A percentile compares a stretch with the other conserved stretches of the same genome.
phyloP scores from a whole-genome alignment of 2,888 invertebrate genomes.

The Norana najaformis region DNA sequence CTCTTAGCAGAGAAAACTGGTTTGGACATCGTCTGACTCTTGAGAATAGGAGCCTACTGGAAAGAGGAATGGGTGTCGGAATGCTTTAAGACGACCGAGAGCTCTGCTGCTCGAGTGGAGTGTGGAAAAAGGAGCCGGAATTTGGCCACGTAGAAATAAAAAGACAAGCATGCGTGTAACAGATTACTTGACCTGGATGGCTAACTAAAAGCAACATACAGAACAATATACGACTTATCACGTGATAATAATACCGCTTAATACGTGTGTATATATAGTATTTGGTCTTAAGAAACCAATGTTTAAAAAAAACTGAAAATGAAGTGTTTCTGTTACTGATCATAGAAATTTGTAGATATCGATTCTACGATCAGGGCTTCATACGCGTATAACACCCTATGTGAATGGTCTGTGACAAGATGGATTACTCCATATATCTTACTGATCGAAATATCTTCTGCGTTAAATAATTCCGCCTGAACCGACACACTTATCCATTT shows the following conservation, averaged over 20 bases:
- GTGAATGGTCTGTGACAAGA: not conserved
- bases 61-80: too few species aligned
- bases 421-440: not conserved
- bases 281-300: not conserved
- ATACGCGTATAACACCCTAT: not conserved
- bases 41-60: too few species aligned
- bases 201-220: not conserved
- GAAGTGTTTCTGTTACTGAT: not conserved
- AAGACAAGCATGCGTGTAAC: not conserved
- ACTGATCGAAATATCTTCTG: not conserved
- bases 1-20: too few species aligned
- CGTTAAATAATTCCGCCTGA: not conserved
- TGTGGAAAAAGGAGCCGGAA: not conserved
- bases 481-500: not conserved
- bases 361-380: not conserved
- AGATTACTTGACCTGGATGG: not conserved
- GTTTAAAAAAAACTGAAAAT: not conserved
- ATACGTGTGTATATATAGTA: too few species aligned
- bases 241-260: too few species aligned
- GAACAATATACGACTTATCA: too few species aligned
- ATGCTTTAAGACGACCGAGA: too few species aligned
- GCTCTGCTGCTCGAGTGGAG: too few species aligned
- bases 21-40: too few species aligned
- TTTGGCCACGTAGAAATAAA: not conserved
- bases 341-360: not conserved